Base-by-base conservation (phyloP, 2,797 vertebrate genomes). In the Phylloscopus collybita region DNA sequence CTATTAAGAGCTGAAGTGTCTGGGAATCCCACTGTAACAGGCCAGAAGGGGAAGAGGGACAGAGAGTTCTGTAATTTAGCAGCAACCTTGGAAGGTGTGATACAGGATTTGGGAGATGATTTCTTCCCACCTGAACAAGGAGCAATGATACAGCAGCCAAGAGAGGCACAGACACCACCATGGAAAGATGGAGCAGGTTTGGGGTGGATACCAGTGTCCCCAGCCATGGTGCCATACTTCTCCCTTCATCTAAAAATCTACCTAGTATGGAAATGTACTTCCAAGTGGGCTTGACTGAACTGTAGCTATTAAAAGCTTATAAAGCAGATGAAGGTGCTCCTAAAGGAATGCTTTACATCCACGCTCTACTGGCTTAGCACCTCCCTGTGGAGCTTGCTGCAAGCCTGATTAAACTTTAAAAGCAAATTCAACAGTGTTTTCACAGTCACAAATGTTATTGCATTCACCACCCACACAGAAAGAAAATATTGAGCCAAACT, bases 401-500 rank as follows among this genome's bases (percentile, higher is more conserved):
- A 80, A 81, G 76, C 50, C 40, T 54, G 64, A 59, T 19, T 87
- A 79, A 87, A n/a, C 72, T 65, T 84, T 60, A 71, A 72, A 88
- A 72, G 66, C 54, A 92, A 95, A 91, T 80, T 45, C 59, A 89
- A 62, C 76, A 51, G 13, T 53, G 23, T 75, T 86, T 78, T 78
- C 59, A 92, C 16, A 80, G 67, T 79, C 70, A 80, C 60, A 78
- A 72, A 36, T 26, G n/a, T 53, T 88, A 64, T 4, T 67, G 65
- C 56, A 71, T 88, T 90, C n/a, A 67, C 42, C 45, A 75, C 81
- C 82, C 64, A 81, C 44, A 32, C 11, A 70, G 13, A 83, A 74
- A 76, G 36, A 91, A 61, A 82, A 66, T 20, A 70, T 13, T 65
- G 54, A 87, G 47, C 51, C 76, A 38, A 69, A 98, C 99, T 99